These are phyloP conservation scores for Penaeus chinensis DNA, from an alignment of 1,140 invertebrate species.

Conservation along the genomic window DNA sequence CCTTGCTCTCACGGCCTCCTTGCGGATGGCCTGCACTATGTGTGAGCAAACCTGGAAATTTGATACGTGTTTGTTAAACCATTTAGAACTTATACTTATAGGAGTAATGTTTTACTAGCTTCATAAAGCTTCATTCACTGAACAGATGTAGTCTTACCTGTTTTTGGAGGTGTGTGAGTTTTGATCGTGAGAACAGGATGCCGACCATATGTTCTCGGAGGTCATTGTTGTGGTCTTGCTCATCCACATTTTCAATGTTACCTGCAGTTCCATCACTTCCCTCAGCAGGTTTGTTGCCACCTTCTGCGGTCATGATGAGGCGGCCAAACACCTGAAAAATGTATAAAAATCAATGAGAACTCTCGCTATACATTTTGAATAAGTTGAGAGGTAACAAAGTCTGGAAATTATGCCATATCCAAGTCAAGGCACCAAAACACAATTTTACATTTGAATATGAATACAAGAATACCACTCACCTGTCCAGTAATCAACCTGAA, in stretches of 20 bases:
- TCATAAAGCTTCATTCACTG: no score
- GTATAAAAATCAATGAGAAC: background rate
- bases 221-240: constrained; percentile 82
- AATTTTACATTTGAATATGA: background rate
- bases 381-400: background rate
- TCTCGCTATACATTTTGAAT: background rate
- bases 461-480: constrained; percentile 69
- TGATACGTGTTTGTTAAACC: background rate
- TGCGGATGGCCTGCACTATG: constrained; percentile 91
- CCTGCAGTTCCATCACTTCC: constrained; percentile 42
- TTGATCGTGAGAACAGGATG: constrained; percentile 93
- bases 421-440: background rate
- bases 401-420: background rate
- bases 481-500: constrained; percentile 94
- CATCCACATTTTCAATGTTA: constrained; percentile 67
- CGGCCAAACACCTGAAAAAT: constrained; percentile 87
- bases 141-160: constrained; percentile 75
- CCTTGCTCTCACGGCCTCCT: constrained; percentile 84
- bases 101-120: no score
- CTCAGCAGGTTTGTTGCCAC: constrained; percentile 65
- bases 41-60: constrained; percentile 83
- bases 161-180: constrained; percentile 93
- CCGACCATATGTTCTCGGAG: constrained; percentile 96
- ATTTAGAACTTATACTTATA: background rate
- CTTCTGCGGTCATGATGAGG: constrained; percentile 76